Evolutionary conservation across 2,888 invertebrate genomes (phyloP).

Genomic region (Drosophila suboccidentalis): DNA sequence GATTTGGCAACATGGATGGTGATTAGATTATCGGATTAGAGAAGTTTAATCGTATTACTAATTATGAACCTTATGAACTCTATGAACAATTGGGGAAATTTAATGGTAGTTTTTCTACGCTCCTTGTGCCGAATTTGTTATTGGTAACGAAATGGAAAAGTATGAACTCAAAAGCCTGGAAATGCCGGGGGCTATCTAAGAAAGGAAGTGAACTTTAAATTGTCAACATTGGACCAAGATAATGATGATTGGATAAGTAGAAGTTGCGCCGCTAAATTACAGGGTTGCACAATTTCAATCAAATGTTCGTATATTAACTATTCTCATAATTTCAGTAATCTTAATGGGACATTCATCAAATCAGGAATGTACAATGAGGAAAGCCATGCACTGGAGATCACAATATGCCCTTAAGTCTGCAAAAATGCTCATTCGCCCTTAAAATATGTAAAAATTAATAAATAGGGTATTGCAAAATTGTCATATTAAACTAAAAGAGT

Average conservation of each 20-base stretch:
- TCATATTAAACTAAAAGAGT: background rate
- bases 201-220: no score
- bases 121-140: no score
- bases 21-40: no score
- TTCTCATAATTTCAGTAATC: background rate
- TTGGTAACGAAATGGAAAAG: no score
- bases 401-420: background rate
- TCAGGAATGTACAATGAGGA: no score
- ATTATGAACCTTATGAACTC: no score
- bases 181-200: no score
- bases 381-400: constrained; percentile 1
- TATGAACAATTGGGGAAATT: no score
- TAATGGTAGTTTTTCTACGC: no score
- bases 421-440: constrained; percentile 6
- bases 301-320: background rate
- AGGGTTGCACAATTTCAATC: background rate
- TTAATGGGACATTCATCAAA: background rate
- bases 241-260: background rate
- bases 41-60: no score
- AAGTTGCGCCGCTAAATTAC: background rate
- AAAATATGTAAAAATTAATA: background rate
- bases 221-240: constrained; percentile 15
- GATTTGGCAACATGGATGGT: no score
- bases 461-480: background rate
- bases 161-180: no score